These are phyloP conservation scores for Whitmania pigra DNA, from an alignment of 1,140 invertebrate species.

Conservation along the genomic window DNA sequence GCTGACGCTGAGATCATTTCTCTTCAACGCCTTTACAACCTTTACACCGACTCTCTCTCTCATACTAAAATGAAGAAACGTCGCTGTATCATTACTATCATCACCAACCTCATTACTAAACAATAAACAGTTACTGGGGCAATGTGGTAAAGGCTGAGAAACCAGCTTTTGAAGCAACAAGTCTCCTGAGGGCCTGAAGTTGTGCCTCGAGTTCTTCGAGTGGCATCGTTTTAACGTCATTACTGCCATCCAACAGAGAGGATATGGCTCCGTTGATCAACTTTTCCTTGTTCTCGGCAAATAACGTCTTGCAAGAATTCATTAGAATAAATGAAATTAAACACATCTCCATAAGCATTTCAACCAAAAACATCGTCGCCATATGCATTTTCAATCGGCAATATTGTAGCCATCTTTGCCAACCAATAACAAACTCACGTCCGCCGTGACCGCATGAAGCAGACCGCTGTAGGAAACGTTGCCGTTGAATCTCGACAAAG, in stretches of 20 bases:
- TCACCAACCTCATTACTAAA: slow-evolving; percentile 17
- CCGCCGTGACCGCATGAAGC: slow-evolving; percentile 84
- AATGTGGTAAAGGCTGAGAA: slow-evolving; percentile 87
- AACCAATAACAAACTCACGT: slow-evolving; percentile 54
- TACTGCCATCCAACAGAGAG: slow-evolving; percentile 58
- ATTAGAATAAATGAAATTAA: background rate
- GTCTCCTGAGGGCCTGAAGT: slow-evolving; percentile 78
- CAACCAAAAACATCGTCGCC: too few relatives aligned
- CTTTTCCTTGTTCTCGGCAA: slow-evolving; percentile 97
- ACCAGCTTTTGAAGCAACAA: slow-evolving; percentile 92
- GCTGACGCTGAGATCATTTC: slow-evolving; percentile 74
- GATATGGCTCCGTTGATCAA: slow-evolving; percentile 69
- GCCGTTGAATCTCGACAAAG: slow-evolving; percentile 80
- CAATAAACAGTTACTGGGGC: slow-evolving; percentile 47
- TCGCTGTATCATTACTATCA: too few relatives aligned
- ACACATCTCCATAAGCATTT: too few relatives aligned
- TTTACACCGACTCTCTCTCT: slow-evolving; percentile 83
- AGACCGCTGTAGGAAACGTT: slow-evolving; percentile 95
- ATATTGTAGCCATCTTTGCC: background rate
- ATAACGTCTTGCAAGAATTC: slow-evolving; percentile 59
- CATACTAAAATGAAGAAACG: slow-evolving; percentile 50
- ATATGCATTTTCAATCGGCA: too few relatives aligned
- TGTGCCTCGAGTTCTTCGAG: slow-evolving; percentile 60
- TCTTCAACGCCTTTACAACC: slow-evolving; percentile 75
- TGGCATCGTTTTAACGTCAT: slow-evolving; percentile 50